A percentile compares a stretch with the other conserved stretches of the same genome.
phyloP scores from a whole-genome alignment of 2,113 vertebrate genomes.

The Lamprotornis superbus region DNA sequence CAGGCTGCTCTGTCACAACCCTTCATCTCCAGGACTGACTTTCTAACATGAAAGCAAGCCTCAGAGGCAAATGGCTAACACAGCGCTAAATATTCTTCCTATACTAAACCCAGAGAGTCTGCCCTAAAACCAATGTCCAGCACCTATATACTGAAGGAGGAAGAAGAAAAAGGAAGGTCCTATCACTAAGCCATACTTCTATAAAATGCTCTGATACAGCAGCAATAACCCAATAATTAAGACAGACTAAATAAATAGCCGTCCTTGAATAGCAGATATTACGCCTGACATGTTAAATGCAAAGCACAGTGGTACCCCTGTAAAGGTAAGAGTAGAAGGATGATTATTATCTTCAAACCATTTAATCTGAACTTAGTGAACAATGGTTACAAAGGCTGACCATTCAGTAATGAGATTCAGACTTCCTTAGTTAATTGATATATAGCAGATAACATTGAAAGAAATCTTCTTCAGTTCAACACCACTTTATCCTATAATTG shows the following conservation, averaged over 20 bases:
- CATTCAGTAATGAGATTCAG: slow-evolving; percentile 1
- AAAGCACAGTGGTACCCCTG: background rate
- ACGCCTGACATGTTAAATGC: background rate
- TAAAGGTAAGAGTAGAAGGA: background rate
- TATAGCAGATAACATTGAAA: background rate
- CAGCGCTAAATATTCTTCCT: background rate
- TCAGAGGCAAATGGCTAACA: background rate
- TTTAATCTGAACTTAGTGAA: slow-evolving; percentile 10
- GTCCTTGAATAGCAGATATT: background rate
- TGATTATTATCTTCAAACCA: background rate
- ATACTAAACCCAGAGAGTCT: background rate
- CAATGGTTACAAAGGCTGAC: background rate
- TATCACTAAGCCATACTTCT: background rate
- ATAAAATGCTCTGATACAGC: background rate
- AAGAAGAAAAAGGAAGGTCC: background rate
- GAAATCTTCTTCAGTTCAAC: background rate
- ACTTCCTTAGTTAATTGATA: background rate
- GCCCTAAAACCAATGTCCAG: background rate
- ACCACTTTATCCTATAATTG: background rate
- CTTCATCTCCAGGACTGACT: background rate
- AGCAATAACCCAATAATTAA: background rate
- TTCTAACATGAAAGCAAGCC: background rate
- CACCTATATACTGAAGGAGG: background rate
- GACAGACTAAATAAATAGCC: background rate
- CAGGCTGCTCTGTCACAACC: background rate